phyloP scores from a whole-genome alignment of 2,113 vertebrate genomes.

The Onychostoma macrolepis region DNA sequence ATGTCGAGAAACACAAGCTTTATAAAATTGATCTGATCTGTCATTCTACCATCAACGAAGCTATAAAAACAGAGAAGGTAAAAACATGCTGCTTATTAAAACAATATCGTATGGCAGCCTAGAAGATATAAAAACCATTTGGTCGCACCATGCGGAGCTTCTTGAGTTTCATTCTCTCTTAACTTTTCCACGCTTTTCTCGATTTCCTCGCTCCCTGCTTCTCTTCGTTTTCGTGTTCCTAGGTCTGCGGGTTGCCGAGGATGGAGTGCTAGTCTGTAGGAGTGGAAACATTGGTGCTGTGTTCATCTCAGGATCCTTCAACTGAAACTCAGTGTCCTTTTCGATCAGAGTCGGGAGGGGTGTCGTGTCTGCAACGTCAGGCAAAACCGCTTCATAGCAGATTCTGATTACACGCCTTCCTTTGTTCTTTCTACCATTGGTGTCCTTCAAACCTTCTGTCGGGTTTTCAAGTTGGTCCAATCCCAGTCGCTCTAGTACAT shows the following conservation, averaged over 20 bases:
- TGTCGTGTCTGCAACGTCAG: conserved; percentile 12
- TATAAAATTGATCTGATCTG: conserved; percentile 6
- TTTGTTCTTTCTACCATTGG: conserved; percentile 46
- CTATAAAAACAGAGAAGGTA: conserved; percentile 37
- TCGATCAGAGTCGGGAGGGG: neutral
- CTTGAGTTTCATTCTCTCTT: conserved; percentile 2
- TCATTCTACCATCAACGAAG: conserved; percentile 32
- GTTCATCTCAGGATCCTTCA: conserved; percentile 26
- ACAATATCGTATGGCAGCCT: conserved; percentile 17
- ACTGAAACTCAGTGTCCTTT: conserved; percentile 12
- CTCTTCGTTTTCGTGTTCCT: conserved; percentile 57
- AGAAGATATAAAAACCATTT: neutral
- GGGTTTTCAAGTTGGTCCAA: conserved; percentile 38
- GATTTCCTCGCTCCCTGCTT: conserved; percentile 58
- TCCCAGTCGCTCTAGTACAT: neutral
- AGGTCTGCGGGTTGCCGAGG: conserved; percentile 58
- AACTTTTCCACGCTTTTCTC: conserved; percentile 67
- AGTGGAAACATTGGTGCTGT: neutral
- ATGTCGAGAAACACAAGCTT: conserved; percentile 32
- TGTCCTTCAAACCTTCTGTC: conserved; percentile 42
- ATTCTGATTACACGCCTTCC: neutral
- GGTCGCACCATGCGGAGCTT: conserved; percentile 4
- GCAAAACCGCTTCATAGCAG: conserved; percentile 1
- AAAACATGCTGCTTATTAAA: conserved; percentile 48
- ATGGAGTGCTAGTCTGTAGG: conserved; percentile 38